Base-by-base conservation (phyloP, 2,888 invertebrate genomes). In the Eustalomyia histrio region DNA sequence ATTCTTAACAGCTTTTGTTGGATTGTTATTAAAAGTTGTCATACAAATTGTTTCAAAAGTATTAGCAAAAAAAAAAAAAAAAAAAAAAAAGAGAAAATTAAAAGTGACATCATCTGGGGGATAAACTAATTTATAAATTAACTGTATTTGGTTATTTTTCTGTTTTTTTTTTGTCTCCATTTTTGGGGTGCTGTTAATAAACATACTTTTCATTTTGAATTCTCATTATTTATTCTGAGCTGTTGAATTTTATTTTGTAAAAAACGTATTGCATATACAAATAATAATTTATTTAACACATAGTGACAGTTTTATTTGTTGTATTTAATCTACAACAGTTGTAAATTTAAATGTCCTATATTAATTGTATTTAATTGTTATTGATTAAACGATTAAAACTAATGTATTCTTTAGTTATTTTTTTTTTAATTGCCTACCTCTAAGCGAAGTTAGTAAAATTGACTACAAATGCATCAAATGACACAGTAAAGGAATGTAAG, bases 51-150 rank as follows among this genome's bases (percentile, higher is more conserved):
- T 47, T 47, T 47, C 3, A n/a, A n/a, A n/a, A 14, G 43, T 10
- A 43, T 14, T 14, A 39, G 35, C n/a, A n/a, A n/a, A n/a, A n/a
- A n/a, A n/a, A n/a, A n/a, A n/a, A n/a, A n/a, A 21, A 12, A 2
- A 8, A 39, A 39, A 39, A 39, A 14, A 18, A 1, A 17, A 10
- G 1, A 0, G n/a, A 50, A 17, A 60, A 69, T 7, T 18, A 9
- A 60, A 60, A 69, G 35, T 60, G 60, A 52, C 60, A 52, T 60
- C 18, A 71, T 52, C 8, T 58, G 33, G 18, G 39, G 14, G 6
- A 60, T 18, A 60, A 60, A 60, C 18, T 60, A 60, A 18, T 60
- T 60, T 60, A 58, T 58, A 35, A 17, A 17, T 17, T 58, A 58
- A 35, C 12, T 35, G 35, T 35, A 35, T 35, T 60, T n/a, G n/a